Evolutionary conservation across 2,888 invertebrate genomes (phyloP).

Genomic region (Lepidocyrtoides sp.): DNA sequence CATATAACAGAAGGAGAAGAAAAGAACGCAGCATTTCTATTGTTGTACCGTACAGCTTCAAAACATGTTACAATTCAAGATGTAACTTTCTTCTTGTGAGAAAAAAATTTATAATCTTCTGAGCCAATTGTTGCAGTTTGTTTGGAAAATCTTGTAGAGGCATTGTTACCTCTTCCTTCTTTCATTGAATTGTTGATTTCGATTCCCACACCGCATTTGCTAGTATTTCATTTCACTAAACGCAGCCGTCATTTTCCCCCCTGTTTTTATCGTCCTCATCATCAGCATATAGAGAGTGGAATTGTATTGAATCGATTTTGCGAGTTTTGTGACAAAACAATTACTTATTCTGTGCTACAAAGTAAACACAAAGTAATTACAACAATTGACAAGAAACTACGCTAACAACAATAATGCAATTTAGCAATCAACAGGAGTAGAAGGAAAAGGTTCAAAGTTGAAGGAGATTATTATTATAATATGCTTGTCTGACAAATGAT

Average conservation of each 20-base stretch:
- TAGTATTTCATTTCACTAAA: background rate
- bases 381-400: slow-evolving; percentile 12
- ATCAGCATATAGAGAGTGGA: background rate
- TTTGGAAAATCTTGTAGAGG: background rate
- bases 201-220: slow-evolving; percentile 21
- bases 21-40: background rate
- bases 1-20: background rate
- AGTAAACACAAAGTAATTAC: background rate
- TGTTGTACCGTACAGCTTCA: background rate
- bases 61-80: background rate
- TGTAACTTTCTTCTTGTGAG: slow-evolving; percentile 52
- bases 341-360: background rate
- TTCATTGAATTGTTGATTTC: slow-evolving; percentile 12
- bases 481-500: background rate
- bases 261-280: background rate
- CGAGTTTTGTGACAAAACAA: background rate
- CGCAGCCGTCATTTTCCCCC: background rate
- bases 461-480: no score
- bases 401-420: slow-evolving; percentile 15
- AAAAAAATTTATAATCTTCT: slow-evolving; percentile 5
- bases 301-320: background rate
- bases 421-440: slow-evolving; percentile 33
- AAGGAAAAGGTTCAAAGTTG: slow-evolving; percentile 55
- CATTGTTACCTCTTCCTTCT: slow-evolving; percentile 36
- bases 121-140: slow-evolving; percentile 14